phyloP scores from a whole-genome alignment of 1,140 invertebrate species.

The Rhopalosiphum padi region DNA sequence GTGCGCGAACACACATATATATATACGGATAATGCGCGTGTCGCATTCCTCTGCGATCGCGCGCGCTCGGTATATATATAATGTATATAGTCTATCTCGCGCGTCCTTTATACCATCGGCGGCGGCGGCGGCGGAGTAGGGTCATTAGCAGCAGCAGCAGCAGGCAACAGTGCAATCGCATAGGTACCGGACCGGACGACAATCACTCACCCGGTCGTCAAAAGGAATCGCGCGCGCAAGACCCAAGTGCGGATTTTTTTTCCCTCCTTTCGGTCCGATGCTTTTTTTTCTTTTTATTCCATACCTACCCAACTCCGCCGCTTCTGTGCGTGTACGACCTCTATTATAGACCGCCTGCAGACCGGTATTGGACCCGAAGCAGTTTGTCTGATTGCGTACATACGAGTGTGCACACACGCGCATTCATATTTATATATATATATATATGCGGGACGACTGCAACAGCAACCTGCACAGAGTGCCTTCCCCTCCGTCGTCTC shows the following conservation, averaged over 20 bases:
- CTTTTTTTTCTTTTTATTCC: background rate
- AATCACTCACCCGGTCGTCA: slow-evolving; percentile 55
- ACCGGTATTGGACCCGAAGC: slow-evolving; percentile 54
- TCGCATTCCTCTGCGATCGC: slow-evolving; percentile 14
- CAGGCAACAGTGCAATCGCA: background rate
- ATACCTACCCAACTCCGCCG: background rate
- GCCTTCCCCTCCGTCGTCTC: background rate
- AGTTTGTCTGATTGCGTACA: slow-evolving; percentile 29
- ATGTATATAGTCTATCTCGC: background rate
- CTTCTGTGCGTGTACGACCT: background rate
- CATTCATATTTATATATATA: background rate
- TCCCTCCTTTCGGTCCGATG: background rate
- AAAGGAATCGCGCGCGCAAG: slow-evolving; percentile 7
- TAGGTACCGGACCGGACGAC: slow-evolving; percentile 38
- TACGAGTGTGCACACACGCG: background rate
- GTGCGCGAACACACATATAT: background rate
- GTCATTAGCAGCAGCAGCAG: slow-evolving; percentile 23
- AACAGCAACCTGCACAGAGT: background rate
- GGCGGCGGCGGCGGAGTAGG: slow-evolving; percentile 5
- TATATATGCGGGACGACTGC: background rate
- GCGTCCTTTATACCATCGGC: background rate
- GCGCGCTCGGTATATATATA: no score
- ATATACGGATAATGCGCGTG: background rate
- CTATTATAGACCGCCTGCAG: slow-evolving; percentile 19
- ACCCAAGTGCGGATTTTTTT: slow-evolving; percentile 45